Conservation (phyloP, 2,888 invertebrate species). For the Drosophila tripunctata region DNA sequence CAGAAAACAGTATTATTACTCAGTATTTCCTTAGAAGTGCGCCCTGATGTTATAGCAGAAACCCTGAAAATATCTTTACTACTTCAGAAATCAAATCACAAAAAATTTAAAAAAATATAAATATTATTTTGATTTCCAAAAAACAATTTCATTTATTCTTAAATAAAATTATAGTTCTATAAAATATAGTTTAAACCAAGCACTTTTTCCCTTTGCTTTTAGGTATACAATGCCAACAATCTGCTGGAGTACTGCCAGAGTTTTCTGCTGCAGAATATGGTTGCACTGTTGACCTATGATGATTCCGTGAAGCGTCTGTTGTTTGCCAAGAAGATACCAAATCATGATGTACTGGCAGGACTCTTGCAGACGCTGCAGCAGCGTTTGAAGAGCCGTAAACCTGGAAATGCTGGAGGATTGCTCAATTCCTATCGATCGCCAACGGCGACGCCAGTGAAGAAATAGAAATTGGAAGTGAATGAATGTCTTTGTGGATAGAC, state of each 20-base stretch:
- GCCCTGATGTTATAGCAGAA: too few relatives aligned
- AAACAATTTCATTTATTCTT: neutral
- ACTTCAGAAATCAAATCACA: too few relatives aligned
- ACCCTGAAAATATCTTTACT: too few relatives aligned
- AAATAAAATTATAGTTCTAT: neutral
- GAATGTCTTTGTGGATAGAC: neutral
- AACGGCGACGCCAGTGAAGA: slow-evolving; percentile 67
- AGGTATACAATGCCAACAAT: slow-evolving; percentile 95
- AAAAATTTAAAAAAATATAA: too few relatives aligned
- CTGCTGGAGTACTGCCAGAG: slow-evolving; percentile 95
- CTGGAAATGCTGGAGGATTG: slow-evolving; percentile 52
- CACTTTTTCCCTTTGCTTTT: slow-evolving; percentile 14
- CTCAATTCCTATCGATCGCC: slow-evolving; percentile 80
- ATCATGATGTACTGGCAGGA: slow-evolving; percentile 94
- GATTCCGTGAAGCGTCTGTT: slow-evolving; percentile 94
- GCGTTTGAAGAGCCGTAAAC: slow-evolving; percentile 89
- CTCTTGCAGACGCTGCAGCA: slow-evolving; percentile 92
- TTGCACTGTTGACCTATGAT: slow-evolving; percentile 95
- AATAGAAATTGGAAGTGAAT: slow-evolving; percentile 25
- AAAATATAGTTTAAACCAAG: neutral
- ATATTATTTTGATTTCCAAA: too few relatives aligned
- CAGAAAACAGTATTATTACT: too few relatives aligned
- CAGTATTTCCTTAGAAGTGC: too few relatives aligned
- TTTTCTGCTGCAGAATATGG: slow-evolving; percentile 95
- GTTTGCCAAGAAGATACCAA: slow-evolving; percentile 94